Base-by-base conservation (phyloP, 2,888 invertebrate species). In the Leptarthrus brevirostris region DNA sequence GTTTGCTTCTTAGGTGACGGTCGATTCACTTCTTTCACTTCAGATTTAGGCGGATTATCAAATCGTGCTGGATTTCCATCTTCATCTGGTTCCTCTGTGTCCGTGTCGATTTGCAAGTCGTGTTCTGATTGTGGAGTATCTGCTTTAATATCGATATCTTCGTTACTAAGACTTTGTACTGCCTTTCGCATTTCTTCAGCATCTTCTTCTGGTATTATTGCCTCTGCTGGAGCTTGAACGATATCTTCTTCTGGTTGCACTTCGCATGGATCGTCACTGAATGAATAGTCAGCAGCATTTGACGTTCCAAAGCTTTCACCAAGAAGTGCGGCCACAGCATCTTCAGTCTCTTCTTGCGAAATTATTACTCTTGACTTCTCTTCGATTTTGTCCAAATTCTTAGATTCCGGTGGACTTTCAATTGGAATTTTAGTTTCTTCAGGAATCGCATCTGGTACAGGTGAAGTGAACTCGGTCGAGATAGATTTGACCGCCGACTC, bases 311-410 rank as follows among this genome's bases (percentile, higher is more conserved):
- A 94, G 78, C 94, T 94, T 83, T 95, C 95, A 24, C 93, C 94
- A 72, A 96, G 85, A 26, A 96, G 85, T 0, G 95, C 95, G 6
- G 95, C 95, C 0, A 96, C 95, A 0, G 96, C 96, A 83, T 95
- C 95, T 84, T 94, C 95, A 0, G 95, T 96, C 85, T 96, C 95
- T 86, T 95, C 95, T 84, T 95, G 95, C 0, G 95, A 95, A 80
- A 95, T 95, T 0, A 93, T 88, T 8, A 92, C 93, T 58, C 94
- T 88, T 0, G 92, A 92, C 81, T 93, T 94, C 80, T 93, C 93
- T 76, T 93, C 92, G 0, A 84, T 77, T 80, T 90, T 90, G 66
- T 89, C 89, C 56, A 80, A 20, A 79, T 88, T 88, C 10, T 85
- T 84, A 72, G 82, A 83, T 80, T 82, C 86, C 3, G 84, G 81